Percentiles rank a stretch among this genome's conserved stretches.
phyloP scores from a whole-genome alignment of 2,113 vertebrate species.

The Campylomormyrus tamandua region DNA sequence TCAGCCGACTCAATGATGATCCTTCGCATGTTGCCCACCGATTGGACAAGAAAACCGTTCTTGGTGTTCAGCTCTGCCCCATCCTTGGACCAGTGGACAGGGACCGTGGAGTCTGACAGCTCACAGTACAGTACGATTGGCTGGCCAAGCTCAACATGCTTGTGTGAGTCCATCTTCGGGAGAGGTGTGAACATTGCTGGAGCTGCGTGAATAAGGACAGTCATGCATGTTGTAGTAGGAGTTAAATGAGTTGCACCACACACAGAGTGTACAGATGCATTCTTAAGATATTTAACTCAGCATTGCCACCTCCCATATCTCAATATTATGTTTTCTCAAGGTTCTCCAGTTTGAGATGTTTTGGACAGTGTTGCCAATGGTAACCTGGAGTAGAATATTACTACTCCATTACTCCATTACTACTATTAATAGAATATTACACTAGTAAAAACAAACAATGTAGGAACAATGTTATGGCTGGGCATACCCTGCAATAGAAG shows the following conservation, averaged over 20 bases:
- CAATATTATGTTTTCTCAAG: neutral
- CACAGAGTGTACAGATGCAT: neutral
- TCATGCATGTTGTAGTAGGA: neutral
- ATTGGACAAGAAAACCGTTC: conserved; percentile 55
- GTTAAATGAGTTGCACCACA: neutral
- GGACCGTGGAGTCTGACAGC: conserved; percentile 47
- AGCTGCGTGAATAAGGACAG: conserved; percentile 12
- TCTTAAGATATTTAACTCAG: neutral
- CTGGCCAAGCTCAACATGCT: conserved; percentile 44
- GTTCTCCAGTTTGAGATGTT: neutral
- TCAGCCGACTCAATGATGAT: conserved; percentile 59
- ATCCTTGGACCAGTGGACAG: conserved; percentile 60
- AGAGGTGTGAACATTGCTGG: conserved; percentile 51
- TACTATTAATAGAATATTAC: neutral
- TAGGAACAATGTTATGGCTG: neutral
- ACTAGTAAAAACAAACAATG: too few relatives aligned
- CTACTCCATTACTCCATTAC: too few relatives aligned
- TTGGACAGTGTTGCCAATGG: neutral
- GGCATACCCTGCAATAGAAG: conserved; percentile 72
- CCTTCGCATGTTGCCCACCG: conserved; percentile 61
- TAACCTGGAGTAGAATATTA: neutral
- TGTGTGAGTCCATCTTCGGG: conserved; percentile 48
- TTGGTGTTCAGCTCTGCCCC: conserved; percentile 43
- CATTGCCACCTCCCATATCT: neutral
- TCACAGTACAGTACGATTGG: conserved; percentile 64